Evolutionary conservation across 2,888 invertebrate species (phyloP).

Genomic region (Agrochola macilenta): DNA sequence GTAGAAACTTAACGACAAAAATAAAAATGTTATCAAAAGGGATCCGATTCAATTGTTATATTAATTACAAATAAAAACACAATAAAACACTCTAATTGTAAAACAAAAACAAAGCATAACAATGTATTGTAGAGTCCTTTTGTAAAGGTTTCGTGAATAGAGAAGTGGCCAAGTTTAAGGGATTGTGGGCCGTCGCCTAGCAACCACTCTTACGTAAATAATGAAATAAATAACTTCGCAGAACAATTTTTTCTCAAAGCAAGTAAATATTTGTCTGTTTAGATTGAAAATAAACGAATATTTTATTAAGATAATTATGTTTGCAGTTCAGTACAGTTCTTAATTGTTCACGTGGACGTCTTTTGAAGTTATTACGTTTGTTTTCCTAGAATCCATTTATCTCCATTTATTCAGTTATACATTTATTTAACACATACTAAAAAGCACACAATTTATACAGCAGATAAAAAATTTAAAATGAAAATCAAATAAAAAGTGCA

Average conservation of each 20-base stretch:
- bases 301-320: slow-evolving; percentile 12
- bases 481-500: too few relatives aligned
- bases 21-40: slow-evolving; percentile 24
- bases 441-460: too few relatives aligned
- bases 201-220: slow-evolving; percentile 32
- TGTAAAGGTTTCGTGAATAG: slow-evolving; percentile 27
- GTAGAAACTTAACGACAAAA: slow-evolving; percentile 7
- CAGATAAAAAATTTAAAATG: too few relatives aligned
- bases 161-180: slow-evolving; percentile 30
- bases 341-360: neutral
- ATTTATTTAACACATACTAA: too few relatives aligned
- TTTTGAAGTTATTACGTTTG: neutral
- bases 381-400: neutral
- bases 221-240: slow-evolving; percentile 10
- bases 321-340: neutral
- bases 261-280: slow-evolving; percentile 32
- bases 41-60: slow-evolving; percentile 24
- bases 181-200: slow-evolving; percentile 28
- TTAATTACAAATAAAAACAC: slow-evolving; percentile 48
- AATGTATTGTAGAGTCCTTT: slow-evolving; percentile 42
- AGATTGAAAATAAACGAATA: slow-evolving; percentile 31
- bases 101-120: slow-evolving; percentile 46
- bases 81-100: slow-evolving; percentile 47
- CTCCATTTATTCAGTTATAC: neutral
- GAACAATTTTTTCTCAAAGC: slow-evolving; percentile 12